Percentiles rank a stretch among this genome's conserved stretches.
These are phyloP conservation scores for Mycogona germanica DNA, from an alignment of 2,888 invertebrate genomes.

Conservation along the genomic window DNA sequence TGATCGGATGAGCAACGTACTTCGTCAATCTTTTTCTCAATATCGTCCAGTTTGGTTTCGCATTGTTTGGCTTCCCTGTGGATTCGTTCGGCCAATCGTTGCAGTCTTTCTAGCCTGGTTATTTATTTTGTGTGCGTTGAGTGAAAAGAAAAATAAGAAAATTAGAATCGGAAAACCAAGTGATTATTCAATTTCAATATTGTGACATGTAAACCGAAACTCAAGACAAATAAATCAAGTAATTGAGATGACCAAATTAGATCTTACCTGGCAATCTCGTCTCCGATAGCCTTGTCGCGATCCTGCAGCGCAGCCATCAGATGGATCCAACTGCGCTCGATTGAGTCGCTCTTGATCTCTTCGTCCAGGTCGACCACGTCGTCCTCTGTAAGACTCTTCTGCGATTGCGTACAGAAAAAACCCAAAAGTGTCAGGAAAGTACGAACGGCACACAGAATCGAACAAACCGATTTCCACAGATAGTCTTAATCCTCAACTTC, in stretches of 20 bases:
- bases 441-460: too few relatives aligned
- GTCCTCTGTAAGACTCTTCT: slow-evolving; percentile 18
- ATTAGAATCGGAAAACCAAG: slow-evolving; percentile 15
- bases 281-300: slow-evolving; percentile 75
- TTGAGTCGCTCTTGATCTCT: slow-evolving; percentile 33
- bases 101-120: slow-evolving; percentile 72
- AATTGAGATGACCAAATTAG: background rate
- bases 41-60: slow-evolving; percentile 69
- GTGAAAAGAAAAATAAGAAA: slow-evolving; percentile 19
- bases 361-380: slow-evolving; percentile 25
- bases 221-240: too few relatives aligned
- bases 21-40: slow-evolving; percentile 76
- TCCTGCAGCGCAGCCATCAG: slow-evolving; percentile 81
- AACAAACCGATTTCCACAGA: too few relatives aligned
- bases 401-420: background rate
- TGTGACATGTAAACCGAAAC: too few relatives aligned
- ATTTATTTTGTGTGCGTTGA: slow-evolving; percentile 11
- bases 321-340: slow-evolving; percentile 80
- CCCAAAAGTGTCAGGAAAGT: too few relatives aligned
- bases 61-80: slow-evolving; percentile 77
- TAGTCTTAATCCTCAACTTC: too few relatives aligned
- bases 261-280: slow-evolving; percentile 63
- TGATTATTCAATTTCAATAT: background rate
- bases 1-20: slow-evolving; percentile 22
- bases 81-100: slow-evolving; percentile 85